phyloP scores from a whole-genome alignment of 2,888 invertebrate genomes.

The Chrysolina haemoptera region DNA sequence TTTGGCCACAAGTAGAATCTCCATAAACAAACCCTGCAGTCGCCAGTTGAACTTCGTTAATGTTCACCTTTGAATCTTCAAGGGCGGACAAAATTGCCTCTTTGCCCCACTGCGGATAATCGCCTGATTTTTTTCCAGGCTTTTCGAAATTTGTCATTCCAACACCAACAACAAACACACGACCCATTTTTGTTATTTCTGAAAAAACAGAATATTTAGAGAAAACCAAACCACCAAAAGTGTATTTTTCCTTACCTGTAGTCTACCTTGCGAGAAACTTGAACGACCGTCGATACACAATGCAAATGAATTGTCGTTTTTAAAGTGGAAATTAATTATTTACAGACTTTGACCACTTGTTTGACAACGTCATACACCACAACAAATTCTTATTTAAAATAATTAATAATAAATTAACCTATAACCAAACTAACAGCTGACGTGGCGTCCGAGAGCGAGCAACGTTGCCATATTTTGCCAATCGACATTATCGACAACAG shows the following conservation, averaged over 20 bases:
- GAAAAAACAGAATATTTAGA: constrained; percentile 13
- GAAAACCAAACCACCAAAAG: background rate
- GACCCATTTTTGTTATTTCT: constrained; percentile 60
- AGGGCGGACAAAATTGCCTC: constrained; percentile 93
- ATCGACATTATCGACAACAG: background rate
- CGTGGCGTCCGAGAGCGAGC: constrained; percentile 10
- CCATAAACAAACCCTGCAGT: constrained; percentile 95
- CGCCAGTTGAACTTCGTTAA: constrained; percentile 88
- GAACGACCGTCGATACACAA: background rate
- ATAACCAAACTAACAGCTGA: background rate
- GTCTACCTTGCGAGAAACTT: background rate
- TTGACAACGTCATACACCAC: background rate
- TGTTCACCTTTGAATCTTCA: constrained; percentile 84
- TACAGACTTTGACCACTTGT: constrained; percentile 8
- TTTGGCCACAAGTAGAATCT: constrained; percentile 96
- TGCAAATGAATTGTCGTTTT: background rate
- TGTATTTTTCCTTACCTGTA: constrained; percentile 4
- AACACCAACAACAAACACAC: constrained; percentile 93
- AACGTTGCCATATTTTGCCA: background rate
- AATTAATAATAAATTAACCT: background rate
- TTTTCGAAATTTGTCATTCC: constrained; percentile 99
- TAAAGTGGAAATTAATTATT: background rate
- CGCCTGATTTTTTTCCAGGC: constrained; percentile 86
- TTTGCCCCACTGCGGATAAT: constrained; percentile 96
- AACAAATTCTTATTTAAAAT: too few relatives aligned